phyloP scores from a whole-genome alignment of 2,888 invertebrate genomes.

The Buathra laborator region DNA sequence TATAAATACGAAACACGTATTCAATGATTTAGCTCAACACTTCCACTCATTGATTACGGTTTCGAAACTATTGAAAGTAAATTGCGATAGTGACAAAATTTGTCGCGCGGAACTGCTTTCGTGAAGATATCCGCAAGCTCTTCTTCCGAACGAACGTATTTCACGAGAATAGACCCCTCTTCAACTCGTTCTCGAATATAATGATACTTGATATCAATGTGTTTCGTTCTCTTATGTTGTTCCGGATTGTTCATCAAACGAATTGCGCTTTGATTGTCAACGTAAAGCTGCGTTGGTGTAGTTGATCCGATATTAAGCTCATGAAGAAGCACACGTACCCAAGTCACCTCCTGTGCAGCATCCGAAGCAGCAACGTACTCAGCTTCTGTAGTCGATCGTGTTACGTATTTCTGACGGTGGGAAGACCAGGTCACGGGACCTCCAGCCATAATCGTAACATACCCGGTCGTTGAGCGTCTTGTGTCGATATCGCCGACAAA shows the following conservation, averaged over 20 bases:
- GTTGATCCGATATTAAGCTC: conserved; percentile 2
- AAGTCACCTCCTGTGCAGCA: conserved; percentile 15
- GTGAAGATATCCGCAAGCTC: not conserved
- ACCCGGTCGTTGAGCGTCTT: conserved; percentile 63
- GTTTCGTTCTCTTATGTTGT: conserved; percentile 14
- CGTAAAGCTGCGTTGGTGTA: not conserved
- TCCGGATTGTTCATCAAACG: conserved; percentile 7
- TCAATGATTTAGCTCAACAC: too few relatives aligned
- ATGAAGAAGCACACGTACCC: not conserved
- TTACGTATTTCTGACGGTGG: conserved; percentile 58
- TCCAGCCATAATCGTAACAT: conserved; percentile 54
- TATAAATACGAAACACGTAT: too few relatives aligned
- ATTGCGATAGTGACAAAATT: not conserved
- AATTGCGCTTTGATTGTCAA: conserved; percentile 30
- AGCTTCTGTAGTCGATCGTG: conserved; percentile 33
- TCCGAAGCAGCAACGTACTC: conserved; percentile 23
- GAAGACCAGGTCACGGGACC: conserved; percentile 65
- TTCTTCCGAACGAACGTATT: not conserved
- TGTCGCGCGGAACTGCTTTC: not conserved
- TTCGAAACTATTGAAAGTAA: not conserved
- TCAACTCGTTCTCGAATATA: conserved; percentile 16
- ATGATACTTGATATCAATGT: conserved; percentile 45
- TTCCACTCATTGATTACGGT: too few relatives aligned
- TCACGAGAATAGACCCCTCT: not conserved
- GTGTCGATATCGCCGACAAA: conserved; percentile 65